Base-by-base conservation (phyloP, 2,888 invertebrate species). In the Leptopterna dolabrata region DNA sequence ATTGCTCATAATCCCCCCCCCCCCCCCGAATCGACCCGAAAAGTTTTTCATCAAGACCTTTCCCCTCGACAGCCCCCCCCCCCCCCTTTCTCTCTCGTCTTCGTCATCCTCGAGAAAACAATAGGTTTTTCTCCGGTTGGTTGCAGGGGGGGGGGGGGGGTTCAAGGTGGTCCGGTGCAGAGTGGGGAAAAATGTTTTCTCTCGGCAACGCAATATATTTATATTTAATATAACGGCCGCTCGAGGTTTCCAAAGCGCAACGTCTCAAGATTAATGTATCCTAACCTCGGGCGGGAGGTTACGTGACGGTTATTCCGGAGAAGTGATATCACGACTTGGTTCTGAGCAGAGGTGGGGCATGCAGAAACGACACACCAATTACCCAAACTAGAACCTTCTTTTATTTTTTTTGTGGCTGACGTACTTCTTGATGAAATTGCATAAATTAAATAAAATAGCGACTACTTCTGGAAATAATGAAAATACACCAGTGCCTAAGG, bases 161-260 rank as follows among this genome's bases (percentile, higher is more conserved):
- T n/a, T n/a, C n/a, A n/a, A n/a, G n/a, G n/a, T n/a, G n/a, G n/a
- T n/a, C n/a, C n/a, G n/a, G 36, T 16, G 29, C 30, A 16, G 16
- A 24, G 71, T 14, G 73, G 7, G 29, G 70, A 13, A 29, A 30
- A 29, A 73, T 73, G 73, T 73, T 73, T 73, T 16, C 73, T 41
- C 73, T 16, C 41, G 36, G 73, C 36, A 7, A 30, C n/a, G 73
- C 73, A 73, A 73, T 73, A 73, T 73, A 73, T 73, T 73, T 73
- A 73, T 73, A 73, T 73, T 73, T 73, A 73, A 73, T 73, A 73
- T 36, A 73, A 73, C 73, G 63, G 63, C 73, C 36, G 73, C 73
- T 73, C 41, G 16, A 73, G 73, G 36, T 36, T 30, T 19, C 30
- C 27, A n/a, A 27, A 24, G 27, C 36, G 30, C 36, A 36, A 19